Evolutionary conservation across 2,888 invertebrate genomes (phyloP).

Genomic region (Panopea generosa): DNA sequence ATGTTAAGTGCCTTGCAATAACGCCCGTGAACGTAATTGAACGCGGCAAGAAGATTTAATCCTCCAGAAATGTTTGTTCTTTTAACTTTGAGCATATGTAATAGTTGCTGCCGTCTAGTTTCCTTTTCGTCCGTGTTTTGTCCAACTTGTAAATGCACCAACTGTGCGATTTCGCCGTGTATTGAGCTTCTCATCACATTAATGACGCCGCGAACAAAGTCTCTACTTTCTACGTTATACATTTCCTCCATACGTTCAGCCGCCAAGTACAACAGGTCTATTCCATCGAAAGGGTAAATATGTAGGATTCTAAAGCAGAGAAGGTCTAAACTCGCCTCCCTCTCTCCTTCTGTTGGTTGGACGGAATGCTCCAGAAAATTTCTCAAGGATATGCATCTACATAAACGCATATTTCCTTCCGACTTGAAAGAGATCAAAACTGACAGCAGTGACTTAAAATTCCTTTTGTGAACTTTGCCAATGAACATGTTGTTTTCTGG

Average conservation of each 20-base stretch:
- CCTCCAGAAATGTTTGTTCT: constrained; percentile 7
- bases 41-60: constrained; percentile 24
- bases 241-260: constrained; percentile 1
- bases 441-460: background rate
- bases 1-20: constrained; percentile 20
- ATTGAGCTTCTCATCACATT: background rate
- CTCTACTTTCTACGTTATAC: background rate
- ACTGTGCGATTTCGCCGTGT: constrained; percentile 13
- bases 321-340: constrained; percentile 18
- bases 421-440: background rate
- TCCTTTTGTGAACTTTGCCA: constrained; percentile 13
- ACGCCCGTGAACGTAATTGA: background rate
- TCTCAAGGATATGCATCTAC: constrained; percentile 4
- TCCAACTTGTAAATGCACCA: background rate
- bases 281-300: constrained; percentile 23
- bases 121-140: background rate
- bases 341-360: background rate
- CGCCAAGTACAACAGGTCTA: background rate
- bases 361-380: background rate
- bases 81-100: constrained; percentile 11
- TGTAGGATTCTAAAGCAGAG: constrained; percentile 20
- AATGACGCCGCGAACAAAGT: constrained; percentile 12
- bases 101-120: background rate
- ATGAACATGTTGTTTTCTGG: constrained; percentile 25
- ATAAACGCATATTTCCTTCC: background rate